These are phyloP conservation scores for Argynnis bischoffii DNA, from an alignment of 2,888 invertebrate genomes.

Conservation along the genomic window DNA sequence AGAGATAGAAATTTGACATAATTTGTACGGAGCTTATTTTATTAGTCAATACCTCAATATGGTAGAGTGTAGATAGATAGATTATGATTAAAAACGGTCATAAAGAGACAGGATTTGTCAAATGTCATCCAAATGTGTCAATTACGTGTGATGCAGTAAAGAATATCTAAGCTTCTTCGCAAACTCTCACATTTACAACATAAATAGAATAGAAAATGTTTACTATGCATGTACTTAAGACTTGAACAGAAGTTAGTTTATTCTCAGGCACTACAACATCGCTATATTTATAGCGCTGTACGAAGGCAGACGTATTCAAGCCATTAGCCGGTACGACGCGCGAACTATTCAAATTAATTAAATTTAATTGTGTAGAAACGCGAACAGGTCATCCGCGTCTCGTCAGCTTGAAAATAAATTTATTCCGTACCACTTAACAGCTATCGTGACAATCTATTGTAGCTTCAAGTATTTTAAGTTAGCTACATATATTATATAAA, in stretches of 20 bases:
- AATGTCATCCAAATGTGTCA: too few relatives aligned
- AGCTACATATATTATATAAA: too few relatives aligned
- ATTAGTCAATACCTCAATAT: too few relatives aligned
- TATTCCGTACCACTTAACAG: conserved; percentile 47
- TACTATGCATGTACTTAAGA: conserved; percentile 10
- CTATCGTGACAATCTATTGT: conserved; percentile 42
- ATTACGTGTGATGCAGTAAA: not conserved
- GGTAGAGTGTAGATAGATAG: too few relatives aligned
- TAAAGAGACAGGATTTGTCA: too few relatives aligned
- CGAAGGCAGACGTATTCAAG: conserved; percentile 65
- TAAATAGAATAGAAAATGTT: conserved; percentile 22
- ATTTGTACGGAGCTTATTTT: too few relatives aligned
- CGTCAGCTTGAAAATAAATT: conserved; percentile 58
- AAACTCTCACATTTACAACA: not conserved
- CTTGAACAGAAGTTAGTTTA: conserved; percentile 27
- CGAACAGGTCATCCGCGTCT: conserved; percentile 52
- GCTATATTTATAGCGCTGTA: conserved; percentile 66
- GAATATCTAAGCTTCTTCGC: not conserved
- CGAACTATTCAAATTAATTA: conserved; percentile 80
- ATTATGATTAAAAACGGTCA: too few relatives aligned
- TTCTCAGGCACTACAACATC: conserved; percentile 38
- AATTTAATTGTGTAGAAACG: conserved; percentile 78
- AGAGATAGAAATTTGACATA: too few relatives aligned
- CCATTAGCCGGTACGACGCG: conserved; percentile 73
- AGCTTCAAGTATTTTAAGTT: conserved; percentile 26